phyloP scores from a whole-genome alignment of 2,888 invertebrate species.

The Phortica magna region DNA sequence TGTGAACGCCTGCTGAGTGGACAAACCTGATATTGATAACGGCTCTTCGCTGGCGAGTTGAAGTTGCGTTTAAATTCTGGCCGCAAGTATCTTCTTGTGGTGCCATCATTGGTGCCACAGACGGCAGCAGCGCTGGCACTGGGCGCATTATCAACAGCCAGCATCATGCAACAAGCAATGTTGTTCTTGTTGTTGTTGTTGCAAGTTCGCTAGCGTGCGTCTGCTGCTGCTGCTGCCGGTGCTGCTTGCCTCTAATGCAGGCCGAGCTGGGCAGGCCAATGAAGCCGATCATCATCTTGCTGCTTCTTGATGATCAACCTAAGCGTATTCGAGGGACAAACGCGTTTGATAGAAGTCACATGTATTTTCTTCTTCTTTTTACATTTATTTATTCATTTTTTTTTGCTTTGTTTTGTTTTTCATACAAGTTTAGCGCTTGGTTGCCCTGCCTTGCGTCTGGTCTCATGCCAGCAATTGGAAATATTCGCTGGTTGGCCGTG shows the following conservation, averaged over 20 bases:
- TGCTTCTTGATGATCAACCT: constrained; percentile 25
- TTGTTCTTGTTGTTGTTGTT: constrained; percentile 50
- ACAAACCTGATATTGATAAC: constrained; percentile 77
- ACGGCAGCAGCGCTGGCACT: constrained; percentile 33
- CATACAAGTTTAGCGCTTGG: not conserved
- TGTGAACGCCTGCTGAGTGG: constrained; percentile 65
- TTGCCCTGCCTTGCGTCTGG: not conserved
- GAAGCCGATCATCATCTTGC: constrained; percentile 16
- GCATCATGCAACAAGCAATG: constrained; percentile 65
- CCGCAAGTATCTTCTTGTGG: constrained; percentile 36
- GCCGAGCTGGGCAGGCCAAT: constrained; percentile 18
- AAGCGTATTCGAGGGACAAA: constrained; percentile 45
- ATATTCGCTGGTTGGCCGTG: constrained; percentile 58
- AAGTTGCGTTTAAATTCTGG: constrained; percentile 50
- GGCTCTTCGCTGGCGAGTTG: constrained; percentile 72
- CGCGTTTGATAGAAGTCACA: constrained; percentile 36
- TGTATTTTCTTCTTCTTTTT: not conserved
- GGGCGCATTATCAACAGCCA: constrained; percentile 36
- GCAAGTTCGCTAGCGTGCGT: constrained; percentile 20
- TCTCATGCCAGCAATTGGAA: constrained; percentile 39
- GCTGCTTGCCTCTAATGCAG: constrained; percentile 21
- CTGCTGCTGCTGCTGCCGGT: not conserved
- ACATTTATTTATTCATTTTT: not conserved
- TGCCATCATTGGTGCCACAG: constrained; percentile 24
- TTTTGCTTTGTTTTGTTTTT: not conserved